phyloP scores from a whole-genome alignment of 2,888 invertebrate species.

The Elysia crispata region DNA sequence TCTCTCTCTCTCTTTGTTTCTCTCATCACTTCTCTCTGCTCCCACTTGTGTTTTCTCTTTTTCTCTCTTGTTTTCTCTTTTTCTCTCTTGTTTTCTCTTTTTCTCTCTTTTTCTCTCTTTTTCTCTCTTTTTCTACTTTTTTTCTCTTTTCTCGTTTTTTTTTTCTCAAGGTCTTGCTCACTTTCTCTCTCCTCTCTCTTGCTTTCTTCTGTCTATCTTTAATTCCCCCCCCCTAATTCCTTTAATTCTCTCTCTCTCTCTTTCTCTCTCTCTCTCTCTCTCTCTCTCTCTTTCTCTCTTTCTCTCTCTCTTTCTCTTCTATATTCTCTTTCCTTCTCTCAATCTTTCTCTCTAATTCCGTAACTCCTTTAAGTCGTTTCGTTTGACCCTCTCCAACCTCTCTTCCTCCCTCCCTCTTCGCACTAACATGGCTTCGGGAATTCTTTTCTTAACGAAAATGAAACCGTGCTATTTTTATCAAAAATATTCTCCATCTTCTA shows the following conservation, averaged over 20 bases:
- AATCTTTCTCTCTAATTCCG: not conserved
- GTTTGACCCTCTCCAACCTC: too few species aligned
- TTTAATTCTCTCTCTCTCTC: conserved; percentile 1
- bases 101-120: not conserved
- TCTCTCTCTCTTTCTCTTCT: not conserved
- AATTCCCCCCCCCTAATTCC: not conserved
- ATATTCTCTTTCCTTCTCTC: not conserved
- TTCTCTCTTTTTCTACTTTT: not conserved
- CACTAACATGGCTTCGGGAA: too few species aligned
- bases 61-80: too few species aligned
- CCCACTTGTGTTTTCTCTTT: not conserved
- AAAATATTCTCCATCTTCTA: too few species aligned
- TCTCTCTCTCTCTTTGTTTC: not conserved
- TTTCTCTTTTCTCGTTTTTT: not conserved
- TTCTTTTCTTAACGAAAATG: too few species aligned
- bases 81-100: too few species aligned
- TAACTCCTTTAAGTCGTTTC: too few species aligned
- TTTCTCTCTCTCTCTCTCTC: conserved; percentile 17
- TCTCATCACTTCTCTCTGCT: too few species aligned
- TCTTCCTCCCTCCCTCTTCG: too few species aligned
- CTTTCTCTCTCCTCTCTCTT: conserved; percentile 23
- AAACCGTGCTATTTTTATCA: too few species aligned
- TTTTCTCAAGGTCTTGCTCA: not conserved
- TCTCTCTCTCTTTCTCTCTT: conserved; percentile 27
- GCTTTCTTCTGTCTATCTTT: not conserved